Evolutionary conservation across 1,140 invertebrate genomes (phyloP).

Genomic region (Capitella teleta): DNA sequence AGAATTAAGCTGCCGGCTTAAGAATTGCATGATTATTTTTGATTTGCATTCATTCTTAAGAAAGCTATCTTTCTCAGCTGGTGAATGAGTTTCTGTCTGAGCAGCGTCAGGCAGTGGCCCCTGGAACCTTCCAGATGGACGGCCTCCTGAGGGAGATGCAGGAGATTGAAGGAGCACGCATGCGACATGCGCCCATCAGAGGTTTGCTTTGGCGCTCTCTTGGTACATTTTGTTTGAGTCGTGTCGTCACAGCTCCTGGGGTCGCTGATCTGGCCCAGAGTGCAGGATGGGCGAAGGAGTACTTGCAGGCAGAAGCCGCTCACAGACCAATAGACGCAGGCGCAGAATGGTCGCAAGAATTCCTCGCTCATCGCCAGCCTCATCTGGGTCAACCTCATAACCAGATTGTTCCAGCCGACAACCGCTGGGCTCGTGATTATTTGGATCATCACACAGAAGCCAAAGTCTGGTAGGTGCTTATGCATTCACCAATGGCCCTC

Average conservation of each 20-base stretch:
- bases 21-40: too few species aligned
- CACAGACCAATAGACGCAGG: slow-evolving; percentile 12
- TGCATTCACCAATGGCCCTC: too few species aligned
- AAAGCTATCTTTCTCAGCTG: too few species aligned
- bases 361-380: slow-evolving; percentile 16
- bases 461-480: too few species aligned
- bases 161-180: slow-evolving; percentile 49
- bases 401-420: too few species aligned
- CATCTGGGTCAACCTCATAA: too few species aligned
- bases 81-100: slow-evolving; percentile 61
- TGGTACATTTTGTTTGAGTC: neutral
- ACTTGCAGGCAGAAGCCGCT: slow-evolving; percentile 3
- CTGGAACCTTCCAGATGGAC: slow-evolving; percentile 72
- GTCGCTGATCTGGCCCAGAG: slow-evolving; percentile 42
- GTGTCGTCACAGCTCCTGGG: slow-evolving; percentile 41
- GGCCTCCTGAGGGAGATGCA: slow-evolving; percentile 60
- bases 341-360: slow-evolving; percentile 34
- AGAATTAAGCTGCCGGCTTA: too few species aligned
- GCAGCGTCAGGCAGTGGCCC: slow-evolving; percentile 45
- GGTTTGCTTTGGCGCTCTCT: slow-evolving; percentile 16
- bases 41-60: too few species aligned
- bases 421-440: too few species aligned
- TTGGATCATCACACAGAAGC: too few species aligned
- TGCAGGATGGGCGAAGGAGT: slow-evolving; percentile 5
- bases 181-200: slow-evolving; percentile 26